phyloP scores from a whole-genome alignment of 2,113 vertebrate species.

The Sturnira hondurensis region DNA sequence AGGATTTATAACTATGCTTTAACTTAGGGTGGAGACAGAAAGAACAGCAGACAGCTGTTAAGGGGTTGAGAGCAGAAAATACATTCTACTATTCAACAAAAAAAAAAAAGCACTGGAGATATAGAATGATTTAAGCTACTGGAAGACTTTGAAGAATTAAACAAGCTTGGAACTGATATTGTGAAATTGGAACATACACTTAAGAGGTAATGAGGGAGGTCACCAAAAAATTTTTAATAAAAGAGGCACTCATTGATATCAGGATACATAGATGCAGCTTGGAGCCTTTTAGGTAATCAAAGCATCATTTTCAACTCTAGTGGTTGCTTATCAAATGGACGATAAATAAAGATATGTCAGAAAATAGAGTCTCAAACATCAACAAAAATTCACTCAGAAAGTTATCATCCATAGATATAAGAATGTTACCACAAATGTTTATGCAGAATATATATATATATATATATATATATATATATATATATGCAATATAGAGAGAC shows the following conservation, averaged over 20 bases:
- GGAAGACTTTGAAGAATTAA: slow-evolving; percentile 47
- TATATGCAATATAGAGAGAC: background rate
- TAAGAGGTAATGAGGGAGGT: background rate
- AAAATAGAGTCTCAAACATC: background rate
- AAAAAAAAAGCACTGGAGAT: background rate
- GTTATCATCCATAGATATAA: background rate
- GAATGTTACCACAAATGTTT: background rate
- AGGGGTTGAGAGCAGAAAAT: slow-evolving; percentile 47
- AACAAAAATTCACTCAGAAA: background rate
- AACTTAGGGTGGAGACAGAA: slow-evolving; percentile 28
- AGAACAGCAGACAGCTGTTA: slow-evolving; percentile 55
- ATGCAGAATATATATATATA: background rate
- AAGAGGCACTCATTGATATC: background rate
- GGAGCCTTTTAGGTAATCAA: background rate
- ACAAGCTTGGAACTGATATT: slow-evolving; percentile 41
- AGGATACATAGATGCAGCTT: background rate
- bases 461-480: background rate
- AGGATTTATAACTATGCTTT: slow-evolving; percentile 65
- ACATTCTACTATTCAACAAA: slow-evolving; percentile 34
- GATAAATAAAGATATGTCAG: background rate
- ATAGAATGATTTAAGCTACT: slow-evolving; percentile 48
- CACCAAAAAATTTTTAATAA: background rate
- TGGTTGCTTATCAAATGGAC: background rate
- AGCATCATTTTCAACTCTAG: background rate
- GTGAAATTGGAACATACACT: slow-evolving; percentile 6